A percentile compares a stretch with the other conserved stretches of the same genome.
These are phyloP conservation scores for Drosophila mimica DNA, from an alignment of 2,888 invertebrate genomes.

Conservation along the genomic window DNA sequence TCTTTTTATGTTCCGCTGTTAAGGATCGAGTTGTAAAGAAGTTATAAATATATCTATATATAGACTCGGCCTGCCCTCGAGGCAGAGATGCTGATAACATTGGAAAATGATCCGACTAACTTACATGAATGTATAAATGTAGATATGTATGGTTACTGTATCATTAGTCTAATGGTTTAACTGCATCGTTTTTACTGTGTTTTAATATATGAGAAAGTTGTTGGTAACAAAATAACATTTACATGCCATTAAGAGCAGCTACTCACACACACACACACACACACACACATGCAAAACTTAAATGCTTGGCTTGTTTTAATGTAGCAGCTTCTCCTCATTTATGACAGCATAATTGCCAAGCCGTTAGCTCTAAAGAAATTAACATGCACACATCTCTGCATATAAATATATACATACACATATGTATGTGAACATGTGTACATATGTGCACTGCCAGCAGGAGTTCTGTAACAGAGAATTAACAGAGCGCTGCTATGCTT, in stretches of 20 bases:
- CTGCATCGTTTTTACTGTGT: conserved; percentile 38
- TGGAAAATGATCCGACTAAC: background rate
- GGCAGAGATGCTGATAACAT: background rate
- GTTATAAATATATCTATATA: background rate
- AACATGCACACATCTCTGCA: conserved; percentile 16
- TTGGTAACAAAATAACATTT: conserved; percentile 54
- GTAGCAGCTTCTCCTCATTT: conserved; percentile 52
- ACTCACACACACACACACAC: conserved; percentile 1
- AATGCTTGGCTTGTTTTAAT: conserved; percentile 58
- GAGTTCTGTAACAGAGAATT: conserved; percentile 64
- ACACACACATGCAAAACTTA: conserved; percentile 23
- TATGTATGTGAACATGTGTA: background rate
- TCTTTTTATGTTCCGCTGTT: background rate
- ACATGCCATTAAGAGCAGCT: conserved; percentile 61
- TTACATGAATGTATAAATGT: background rate
- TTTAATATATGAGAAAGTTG: conserved; percentile 66
- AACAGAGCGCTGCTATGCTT: conserved; percentile 71
- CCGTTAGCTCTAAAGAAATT: conserved; percentile 53
- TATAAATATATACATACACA: background rate
- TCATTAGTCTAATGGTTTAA: conserved; percentile 64
- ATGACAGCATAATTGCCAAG: conserved; percentile 71
- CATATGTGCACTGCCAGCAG: conserved; percentile 25
- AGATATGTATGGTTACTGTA: conserved; percentile 42
- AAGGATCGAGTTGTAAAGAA: background rate
- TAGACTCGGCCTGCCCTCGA: background rate